Evolutionary conservation across 2,888 invertebrate genomes (phyloP).

Genomic region (Polylopha cassiicola): DNA sequence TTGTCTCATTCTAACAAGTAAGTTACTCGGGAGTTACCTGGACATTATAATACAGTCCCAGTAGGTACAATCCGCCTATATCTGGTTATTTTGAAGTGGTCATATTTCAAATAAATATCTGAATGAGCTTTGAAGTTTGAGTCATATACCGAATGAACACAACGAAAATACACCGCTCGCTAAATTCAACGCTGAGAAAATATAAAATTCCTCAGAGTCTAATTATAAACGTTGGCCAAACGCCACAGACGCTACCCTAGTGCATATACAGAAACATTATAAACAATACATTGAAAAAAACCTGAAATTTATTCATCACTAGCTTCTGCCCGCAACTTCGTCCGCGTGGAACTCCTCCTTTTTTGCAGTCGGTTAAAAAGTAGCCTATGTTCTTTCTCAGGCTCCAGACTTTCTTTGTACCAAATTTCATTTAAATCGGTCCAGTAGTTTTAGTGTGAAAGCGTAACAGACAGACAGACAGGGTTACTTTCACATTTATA

Average conservation of each 20-base stretch:
- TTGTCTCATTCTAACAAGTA: no score
- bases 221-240: constrained; percentile 66
- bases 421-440: no score
- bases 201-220: constrained; percentile 54
- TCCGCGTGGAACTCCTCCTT: constrained; percentile 1
- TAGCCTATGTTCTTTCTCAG: no score
- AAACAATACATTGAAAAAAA: constrained; percentile 24
- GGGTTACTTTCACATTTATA: no score
- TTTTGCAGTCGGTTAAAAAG: no score
- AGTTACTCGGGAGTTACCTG: no score
- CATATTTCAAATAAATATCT: constrained; percentile 3
- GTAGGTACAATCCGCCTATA: no score
- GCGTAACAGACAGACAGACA: no score
- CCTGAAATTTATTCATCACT: not conserved
- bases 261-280: constrained; percentile 35
- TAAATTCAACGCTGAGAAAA: constrained; percentile 40
- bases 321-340: constrained; percentile 16
- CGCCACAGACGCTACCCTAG: constrained; percentile 48
- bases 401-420: no score
- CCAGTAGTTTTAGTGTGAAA: no score
- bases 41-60: no score
- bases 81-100: no score
- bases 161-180: constrained; percentile 47
- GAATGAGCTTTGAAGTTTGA: constrained; percentile 5
- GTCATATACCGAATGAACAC: constrained; percentile 14